These are phyloP conservation scores for Papilio polyxenes DNA, from an alignment of 1,140 invertebrate genomes.

Conservation along the genomic window DNA sequence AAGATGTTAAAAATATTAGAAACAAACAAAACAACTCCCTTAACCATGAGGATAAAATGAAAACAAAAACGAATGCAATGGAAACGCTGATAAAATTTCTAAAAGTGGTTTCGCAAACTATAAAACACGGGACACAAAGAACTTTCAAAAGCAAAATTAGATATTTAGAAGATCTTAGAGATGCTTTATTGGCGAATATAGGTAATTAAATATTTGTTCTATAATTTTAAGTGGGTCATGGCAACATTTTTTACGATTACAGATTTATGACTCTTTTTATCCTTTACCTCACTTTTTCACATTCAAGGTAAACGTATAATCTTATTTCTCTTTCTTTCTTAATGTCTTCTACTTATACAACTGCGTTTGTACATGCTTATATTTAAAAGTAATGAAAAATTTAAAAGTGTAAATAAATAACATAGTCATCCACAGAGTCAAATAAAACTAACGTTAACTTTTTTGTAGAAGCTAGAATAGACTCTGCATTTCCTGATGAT, in stretches of 20 bases:
- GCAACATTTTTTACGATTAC: background rate
- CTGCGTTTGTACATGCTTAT: too few species aligned
- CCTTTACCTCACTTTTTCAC: too few species aligned
- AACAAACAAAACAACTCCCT: background rate
- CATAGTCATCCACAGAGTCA: background rate
- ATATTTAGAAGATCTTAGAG: constrained; percentile 80
- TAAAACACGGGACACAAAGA: constrained; percentile 79
- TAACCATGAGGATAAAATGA: constrained; percentile 25
- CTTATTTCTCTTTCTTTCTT: too few species aligned
- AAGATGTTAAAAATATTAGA: background rate
- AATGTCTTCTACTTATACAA: too few species aligned
- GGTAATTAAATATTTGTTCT: constrained; percentile 70
- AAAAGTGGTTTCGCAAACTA: constrained; percentile 78
- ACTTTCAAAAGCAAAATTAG: constrained; percentile 81
- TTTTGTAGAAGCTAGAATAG: constrained; percentile 72
- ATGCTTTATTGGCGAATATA: constrained; percentile 81
- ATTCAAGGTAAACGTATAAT: too few species aligned
- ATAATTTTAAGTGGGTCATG: background rate
- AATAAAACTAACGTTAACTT: constrained; percentile 27
- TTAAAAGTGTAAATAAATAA: background rate
- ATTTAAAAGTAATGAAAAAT: background rate
- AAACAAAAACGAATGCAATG: constrained; percentile 50
- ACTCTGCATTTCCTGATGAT: constrained; percentile 67
- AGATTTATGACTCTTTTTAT: too few species aligned
- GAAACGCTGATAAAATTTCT: constrained; percentile 75